Conservation (phyloP, 1,140 invertebrate genomes). For the Luehdorfia chinensis region DNA sequence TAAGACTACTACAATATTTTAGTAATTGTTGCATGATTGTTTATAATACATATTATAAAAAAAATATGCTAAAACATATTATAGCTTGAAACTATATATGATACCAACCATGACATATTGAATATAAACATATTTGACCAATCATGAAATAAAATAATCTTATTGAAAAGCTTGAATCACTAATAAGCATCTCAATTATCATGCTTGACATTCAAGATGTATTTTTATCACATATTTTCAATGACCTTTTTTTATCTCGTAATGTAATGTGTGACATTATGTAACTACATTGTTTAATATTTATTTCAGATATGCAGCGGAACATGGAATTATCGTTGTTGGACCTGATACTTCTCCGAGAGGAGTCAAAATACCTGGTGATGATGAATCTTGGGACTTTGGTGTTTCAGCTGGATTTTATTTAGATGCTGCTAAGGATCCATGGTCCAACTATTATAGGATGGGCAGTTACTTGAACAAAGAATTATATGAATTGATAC, state of each 20-base stretch:
- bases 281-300: not conserved
- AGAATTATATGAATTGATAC: constrained; percentile 90
- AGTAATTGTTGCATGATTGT: too few relatives aligned
- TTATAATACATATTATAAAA: too few relatives aligned
- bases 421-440: constrained; percentile 92
- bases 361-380: constrained; percentile 91
- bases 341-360: constrained; percentile 97
- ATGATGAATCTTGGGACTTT: constrained; percentile 95
- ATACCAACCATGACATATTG: too few relatives aligned
- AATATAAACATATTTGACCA: too few relatives aligned
- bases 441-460: constrained; percentile 95
- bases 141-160: too few relatives aligned
- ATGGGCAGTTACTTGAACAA: constrained; percentile 98
- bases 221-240: constrained; percentile 14
- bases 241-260: constrained; percentile 16
- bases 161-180: too few relatives aligned
- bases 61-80: too few relatives aligned
- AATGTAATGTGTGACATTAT: constrained; percentile 6
- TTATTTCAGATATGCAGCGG: constrained; percentile 81
- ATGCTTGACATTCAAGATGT: not conserved
- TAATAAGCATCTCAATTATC: constrained; percentile 2
- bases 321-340: constrained; percentile 91
- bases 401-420: constrained; percentile 98
- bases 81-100: too few relatives aligned
- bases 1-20: too few relatives aligned